Evolutionary conservation across 1,140 invertebrate genomes (phyloP), one percentile per base, ranked within the genome.

Genomic region (Drosophila seguyi): DNA sequence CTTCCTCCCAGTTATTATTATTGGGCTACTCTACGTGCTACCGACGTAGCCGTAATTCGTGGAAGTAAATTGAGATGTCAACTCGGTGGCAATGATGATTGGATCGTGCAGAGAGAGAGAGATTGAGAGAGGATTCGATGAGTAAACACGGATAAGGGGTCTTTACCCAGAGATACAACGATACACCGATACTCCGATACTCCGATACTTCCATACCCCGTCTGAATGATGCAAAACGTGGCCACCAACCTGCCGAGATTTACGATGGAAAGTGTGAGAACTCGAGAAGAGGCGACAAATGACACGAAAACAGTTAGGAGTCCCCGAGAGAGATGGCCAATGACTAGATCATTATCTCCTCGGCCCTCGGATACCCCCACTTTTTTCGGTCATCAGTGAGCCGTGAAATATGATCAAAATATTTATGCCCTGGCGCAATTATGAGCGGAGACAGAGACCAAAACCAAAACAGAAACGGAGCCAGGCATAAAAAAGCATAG

Each of bases 221-320:
- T 22, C 22, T 34, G n/a, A 61, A 72, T 84, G 85, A 87, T 90
- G 84, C 84, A 88, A 88, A 88, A 90, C 77, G 77, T 83, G 73
- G 85, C 77, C 52, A 53, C 50, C 50, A 36, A 78, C 44, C 75
- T 50, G 3, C 48, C 52, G 67, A 90, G 84, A 88, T 88, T 88
- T 90, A 88, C 84, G 85, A 90, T 85, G 65, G 85, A 88, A 90
- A 88, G 85, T 90, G 85, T 90, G 85, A 90, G 85, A 88, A 90
- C 80, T 50, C 69, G 84, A 87, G 80, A 79, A 71, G 62, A 69
- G 56, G 44, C 56, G 74, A 67, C 69, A 69, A 83, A 84, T 79
- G 80, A 83, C 68, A 84, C 65, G 74, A 22, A 53, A 61, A 68
- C 62, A 76, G 59, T 57, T 47, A 62, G 56, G 27, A 62, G 53